Conservation (phyloP, 1,140 invertebrate genomes). For the Stenopsyche tienmushanensis region DNA sequence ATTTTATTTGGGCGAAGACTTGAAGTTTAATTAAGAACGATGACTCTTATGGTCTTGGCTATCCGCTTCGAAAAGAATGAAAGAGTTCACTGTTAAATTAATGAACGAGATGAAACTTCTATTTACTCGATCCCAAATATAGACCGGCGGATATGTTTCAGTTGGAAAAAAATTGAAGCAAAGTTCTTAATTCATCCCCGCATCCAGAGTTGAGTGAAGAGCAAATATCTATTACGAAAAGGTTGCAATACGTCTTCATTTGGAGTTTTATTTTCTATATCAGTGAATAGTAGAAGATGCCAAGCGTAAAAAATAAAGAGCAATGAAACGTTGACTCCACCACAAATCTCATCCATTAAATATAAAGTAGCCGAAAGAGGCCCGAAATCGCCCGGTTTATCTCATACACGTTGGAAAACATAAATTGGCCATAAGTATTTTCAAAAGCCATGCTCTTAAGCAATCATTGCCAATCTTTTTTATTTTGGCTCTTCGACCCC, state of each 20-base stretch:
- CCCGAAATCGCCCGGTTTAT: conserved; percentile 26
- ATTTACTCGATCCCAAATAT: too few species aligned
- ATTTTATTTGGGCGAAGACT: too few species aligned
- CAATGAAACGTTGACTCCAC: conserved; percentile 21
- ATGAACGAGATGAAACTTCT: too few species aligned
- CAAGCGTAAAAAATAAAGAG: conserved; percentile 4
- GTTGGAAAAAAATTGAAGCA: too few species aligned
- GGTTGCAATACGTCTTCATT: conserved; percentile 33
- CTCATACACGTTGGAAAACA: conserved; percentile 37
- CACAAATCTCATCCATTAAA: conserved; percentile 34
- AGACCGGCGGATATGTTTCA: too few species aligned
- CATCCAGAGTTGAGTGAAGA: too few species aligned
- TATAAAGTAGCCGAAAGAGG: conserved; percentile 20
- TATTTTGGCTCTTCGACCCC: conserved; percentile 14
- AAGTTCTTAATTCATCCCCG: too few species aligned
- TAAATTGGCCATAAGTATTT: conserved; percentile 36
- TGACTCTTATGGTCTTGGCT: too few species aligned
- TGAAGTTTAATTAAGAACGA: too few species aligned
- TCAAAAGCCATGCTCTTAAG: conserved; percentile 21
- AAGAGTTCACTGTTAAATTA: too few species aligned
- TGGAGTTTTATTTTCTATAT: conserved; percentile 25
- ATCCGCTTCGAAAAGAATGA: too few species aligned
- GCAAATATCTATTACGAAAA: too few species aligned
- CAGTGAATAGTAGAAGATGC: not conserved
- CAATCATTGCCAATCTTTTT: conserved; percentile 35